These are phyloP conservation scores for Stomatorhinus ivindoensis DNA, from an alignment of 2,113 vertebrate species.

Conservation along the genomic window DNA sequence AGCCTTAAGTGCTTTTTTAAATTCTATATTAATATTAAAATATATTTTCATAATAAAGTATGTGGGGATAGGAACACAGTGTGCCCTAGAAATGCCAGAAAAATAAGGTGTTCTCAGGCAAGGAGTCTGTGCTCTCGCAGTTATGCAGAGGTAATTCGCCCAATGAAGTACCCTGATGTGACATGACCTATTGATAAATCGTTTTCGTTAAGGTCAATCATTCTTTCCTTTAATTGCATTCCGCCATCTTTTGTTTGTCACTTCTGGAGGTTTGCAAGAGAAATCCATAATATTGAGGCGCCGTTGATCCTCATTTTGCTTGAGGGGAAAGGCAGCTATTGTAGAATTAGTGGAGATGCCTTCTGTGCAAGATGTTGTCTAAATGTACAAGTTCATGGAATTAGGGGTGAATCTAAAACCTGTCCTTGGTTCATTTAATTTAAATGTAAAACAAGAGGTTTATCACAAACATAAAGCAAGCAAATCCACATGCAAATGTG, in stretches of 20 bases:
- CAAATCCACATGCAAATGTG: background rate
- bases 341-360: background rate
- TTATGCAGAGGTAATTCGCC: background rate
- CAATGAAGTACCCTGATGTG: background rate
- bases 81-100: background rate
- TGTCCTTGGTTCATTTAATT: background rate
- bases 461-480: background rate
- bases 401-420: background rate
- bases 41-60: background rate
- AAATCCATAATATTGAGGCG: background rate
- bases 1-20: background rate
- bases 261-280: background rate
- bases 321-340: background rate
- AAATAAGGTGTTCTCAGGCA: background rate
- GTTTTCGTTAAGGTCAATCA: background rate
- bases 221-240: slow-evolving; percentile 8
- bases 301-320: background rate
- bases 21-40: slow-evolving; percentile 2
- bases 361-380: background rate
- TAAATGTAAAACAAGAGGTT: background rate
- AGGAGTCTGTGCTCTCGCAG: background rate
- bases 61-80: background rate
- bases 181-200: slow-evolving; percentile 1
- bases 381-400: background rate
- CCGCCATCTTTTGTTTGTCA: slow-evolving; percentile 2